A percentile compares a stretch with the other conserved stretches of the same genome.
These are phyloP conservation scores for Argopecten irradians DNA, from an alignment of 1,140 invertebrate genomes.

Conservation along the genomic window DNA sequence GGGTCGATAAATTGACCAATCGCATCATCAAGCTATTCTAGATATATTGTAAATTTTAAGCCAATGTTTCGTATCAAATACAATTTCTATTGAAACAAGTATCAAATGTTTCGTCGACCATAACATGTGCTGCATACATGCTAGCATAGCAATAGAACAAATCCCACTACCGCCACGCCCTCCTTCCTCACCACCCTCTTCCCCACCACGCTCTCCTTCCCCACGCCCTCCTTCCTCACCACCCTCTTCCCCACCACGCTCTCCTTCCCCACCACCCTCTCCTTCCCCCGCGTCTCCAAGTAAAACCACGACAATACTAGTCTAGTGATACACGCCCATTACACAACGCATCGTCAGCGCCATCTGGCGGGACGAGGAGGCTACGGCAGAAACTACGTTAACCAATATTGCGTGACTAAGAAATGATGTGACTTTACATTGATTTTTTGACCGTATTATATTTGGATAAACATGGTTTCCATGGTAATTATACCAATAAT, in stretches of 20 bases:
- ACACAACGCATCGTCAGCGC: neutral
- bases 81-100: neutral
- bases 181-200: too few relatives aligned
- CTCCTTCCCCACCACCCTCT: neutral
- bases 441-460: neutral
- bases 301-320: too few relatives aligned
- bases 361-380: neutral
- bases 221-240: neutral
- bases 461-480: neutral
- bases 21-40: neutral
- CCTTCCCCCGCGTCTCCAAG: too few relatives aligned
- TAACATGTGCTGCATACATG: neutral
- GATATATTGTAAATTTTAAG: neutral
- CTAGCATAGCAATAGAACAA: neutral
- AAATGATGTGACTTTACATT: constrained; percentile 16
- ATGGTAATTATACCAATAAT: neutral
- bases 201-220: neutral
- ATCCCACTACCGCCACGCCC: neutral
- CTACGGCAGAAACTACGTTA: neutral
- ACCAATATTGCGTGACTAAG: neutral
- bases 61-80: neutral
- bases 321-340: too few relatives aligned
- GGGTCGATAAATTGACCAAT: neutral
- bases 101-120: neutral
- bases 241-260: neutral